Evolutionary conservation across 1,140 invertebrate genomes (phyloP), one percentile per base, ranked within the genome.

Genomic region (Pemphigus obesinymphae): DNA sequence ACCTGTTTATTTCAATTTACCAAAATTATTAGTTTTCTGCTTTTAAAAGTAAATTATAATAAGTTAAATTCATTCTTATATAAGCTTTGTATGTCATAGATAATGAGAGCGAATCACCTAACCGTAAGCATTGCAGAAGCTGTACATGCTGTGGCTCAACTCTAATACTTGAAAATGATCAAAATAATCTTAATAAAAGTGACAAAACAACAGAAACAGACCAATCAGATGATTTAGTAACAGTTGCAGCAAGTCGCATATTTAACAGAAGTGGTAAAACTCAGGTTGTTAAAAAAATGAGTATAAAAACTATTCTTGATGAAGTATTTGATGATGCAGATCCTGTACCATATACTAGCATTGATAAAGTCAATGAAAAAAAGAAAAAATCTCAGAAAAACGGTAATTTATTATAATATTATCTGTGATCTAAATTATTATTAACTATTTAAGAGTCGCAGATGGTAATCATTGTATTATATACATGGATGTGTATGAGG

Each of bases 201-300:
- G 73, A 76, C 13, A 76, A 76, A 76, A 76, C 73, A 7, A 76
- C 73, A 58, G 73, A 76, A 76, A 76, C 73, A 29, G 73, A 76
- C 7, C 13, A 23, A n/a, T 58, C 73, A 8, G 34, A 78, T 78
- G 50, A 78, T 78, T 37, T 78, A 40, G 73, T 78, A 26, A 78
- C 73, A 15, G 73, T 78, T 10, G 73, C 73, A 78, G 50, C 73
- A 2, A 78, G 73, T 58, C 73, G 73, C 4, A 78, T 78, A 26
- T 78, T 78, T 45, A 78, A 78, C 15, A 78, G 73, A 40, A 78
- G 73, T 40, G 73, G 73, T 37, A 78, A 78, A 78, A 78, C 53
- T 3, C 73, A 78, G n/a, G 10, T 78, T 3, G 11, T 78, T 17
- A 78, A 58, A 17, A 78, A 45, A 58, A 23, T 55, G 8, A 17